Conservation (phyloP, 2,113 vertebrate genomes). For the Scomber japonicus region DNA sequence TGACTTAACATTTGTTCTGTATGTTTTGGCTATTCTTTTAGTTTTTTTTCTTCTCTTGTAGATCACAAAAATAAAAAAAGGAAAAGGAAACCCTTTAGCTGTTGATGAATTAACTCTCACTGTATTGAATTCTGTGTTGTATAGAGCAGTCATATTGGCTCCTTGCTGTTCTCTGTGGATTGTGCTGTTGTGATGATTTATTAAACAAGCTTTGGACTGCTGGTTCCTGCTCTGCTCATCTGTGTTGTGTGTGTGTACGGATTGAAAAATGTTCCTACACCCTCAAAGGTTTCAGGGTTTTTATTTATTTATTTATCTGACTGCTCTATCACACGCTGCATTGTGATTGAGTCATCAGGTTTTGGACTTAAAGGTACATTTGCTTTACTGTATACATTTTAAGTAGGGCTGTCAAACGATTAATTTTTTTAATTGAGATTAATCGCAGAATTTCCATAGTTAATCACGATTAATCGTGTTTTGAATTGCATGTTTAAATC, state of each 20-base stretch:
- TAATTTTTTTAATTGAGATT: no score
- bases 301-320: no score
- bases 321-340: no score
- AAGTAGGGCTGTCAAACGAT: no score
- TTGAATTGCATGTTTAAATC: no score
- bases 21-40: not conserved
- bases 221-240: conserved; percentile 16
- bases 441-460: no score
- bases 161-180: conserved; percentile 17
- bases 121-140: conserved; percentile 8
- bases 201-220: conserved; percentile 21
- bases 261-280: not conserved
- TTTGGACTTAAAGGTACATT: not conserved
- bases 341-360: not conserved
- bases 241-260: not conserved
- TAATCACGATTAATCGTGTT: no score
- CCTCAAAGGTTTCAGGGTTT: not conserved
- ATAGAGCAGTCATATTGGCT: conserved; percentile 22
- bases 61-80: no score
- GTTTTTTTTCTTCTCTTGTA: no score
- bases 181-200: conserved; percentile 49
- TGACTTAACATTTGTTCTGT: no score
- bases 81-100: no score
- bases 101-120: not conserved
- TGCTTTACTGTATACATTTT: not conserved